A percentile compares a stretch with the other conserved stretches of the same genome.
Conservation (phyloP, 2,888 invertebrate species). For the Anarsia innoxiella region DNA sequence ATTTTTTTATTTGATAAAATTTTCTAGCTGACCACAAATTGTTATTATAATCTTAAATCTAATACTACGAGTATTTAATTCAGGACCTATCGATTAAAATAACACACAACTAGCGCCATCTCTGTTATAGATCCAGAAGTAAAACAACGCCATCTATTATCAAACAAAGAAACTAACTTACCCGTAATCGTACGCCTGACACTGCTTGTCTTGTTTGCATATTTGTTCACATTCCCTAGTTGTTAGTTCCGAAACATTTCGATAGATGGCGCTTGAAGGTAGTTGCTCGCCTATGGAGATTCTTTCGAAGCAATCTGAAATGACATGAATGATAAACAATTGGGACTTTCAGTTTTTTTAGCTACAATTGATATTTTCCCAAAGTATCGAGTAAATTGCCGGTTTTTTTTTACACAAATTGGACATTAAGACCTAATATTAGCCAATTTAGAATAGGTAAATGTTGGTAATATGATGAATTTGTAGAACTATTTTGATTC, state of each 20-base stretch:
- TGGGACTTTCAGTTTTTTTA: not conserved
- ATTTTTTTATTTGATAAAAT: no score
- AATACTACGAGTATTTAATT: no score
- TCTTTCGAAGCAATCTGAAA: slow-evolving; percentile 79
- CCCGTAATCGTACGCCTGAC: slow-evolving; percentile 79
- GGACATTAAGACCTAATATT: no score
- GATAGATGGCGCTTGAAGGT: slow-evolving; percentile 74
- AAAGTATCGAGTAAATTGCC: not conserved
- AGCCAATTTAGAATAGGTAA: no score
- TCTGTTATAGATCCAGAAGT: not conserved
- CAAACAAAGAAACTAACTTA: slow-evolving; percentile 34
- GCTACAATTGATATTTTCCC: not conserved
- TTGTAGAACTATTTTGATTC: no score
- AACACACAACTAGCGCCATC: not conserved
- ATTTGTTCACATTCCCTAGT: slow-evolving; percentile 77
- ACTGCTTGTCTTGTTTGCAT: slow-evolving; percentile 78
- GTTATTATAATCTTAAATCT: no score
- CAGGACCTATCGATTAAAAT: no score
- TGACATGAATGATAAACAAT: not conserved
- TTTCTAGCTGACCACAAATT: no score
- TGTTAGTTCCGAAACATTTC: slow-evolving; percentile 76
- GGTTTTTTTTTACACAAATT: no score
- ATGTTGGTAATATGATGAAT: no score
- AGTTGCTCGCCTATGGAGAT: slow-evolving; percentile 78
- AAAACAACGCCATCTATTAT: slow-evolving; percentile 6